These are phyloP conservation scores for Cephus sareptanus DNA, from an alignment of 2,888 invertebrate species.

Conservation along the genomic window DNA sequence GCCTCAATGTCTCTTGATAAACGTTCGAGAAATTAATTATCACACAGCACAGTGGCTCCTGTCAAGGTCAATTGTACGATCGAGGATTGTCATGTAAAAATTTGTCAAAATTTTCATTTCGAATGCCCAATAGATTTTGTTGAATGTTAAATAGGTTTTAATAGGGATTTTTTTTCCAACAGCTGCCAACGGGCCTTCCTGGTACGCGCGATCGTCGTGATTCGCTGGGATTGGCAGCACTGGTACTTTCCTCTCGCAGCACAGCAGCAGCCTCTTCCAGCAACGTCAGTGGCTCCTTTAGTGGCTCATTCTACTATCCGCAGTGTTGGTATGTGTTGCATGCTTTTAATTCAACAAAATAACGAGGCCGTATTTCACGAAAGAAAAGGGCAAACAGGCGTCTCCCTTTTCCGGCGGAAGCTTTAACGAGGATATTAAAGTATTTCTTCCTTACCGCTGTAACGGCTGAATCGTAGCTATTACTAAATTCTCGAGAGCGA, in stretches of 20 bases:
- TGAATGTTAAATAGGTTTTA: no score
- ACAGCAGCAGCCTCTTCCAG: not conserved
- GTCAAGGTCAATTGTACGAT: not conserved
- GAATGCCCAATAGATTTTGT: not conserved
- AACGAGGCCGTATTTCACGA: slow-evolving; percentile 47
- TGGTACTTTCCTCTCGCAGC: not conserved
- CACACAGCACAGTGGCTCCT: not conserved
- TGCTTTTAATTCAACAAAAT: slow-evolving; percentile 51
- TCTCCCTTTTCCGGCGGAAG: slow-evolving; percentile 25
- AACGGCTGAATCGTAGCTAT: not conserved
- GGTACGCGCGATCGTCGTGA: not conserved
- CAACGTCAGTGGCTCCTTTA: not conserved
- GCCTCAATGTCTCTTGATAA: not conserved
- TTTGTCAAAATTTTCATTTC: not conserved
- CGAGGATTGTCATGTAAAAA: not conserved
- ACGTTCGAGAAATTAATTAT: not conserved
- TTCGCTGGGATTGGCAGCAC: not conserved
- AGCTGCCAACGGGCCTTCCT: not conserved
- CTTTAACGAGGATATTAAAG: slow-evolving; percentile 53
- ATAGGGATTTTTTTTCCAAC: not conserved
- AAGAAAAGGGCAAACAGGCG: slow-evolving; percentile 23
- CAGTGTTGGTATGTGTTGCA: slow-evolving; percentile 31
- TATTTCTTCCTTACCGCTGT: slow-evolving; percentile 36
- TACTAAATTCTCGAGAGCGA: not conserved
- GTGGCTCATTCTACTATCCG: not conserved